Base-by-base conservation (phyloP, 1,140 invertebrate species). In the Amphibalanus amphitrite region DNA sequence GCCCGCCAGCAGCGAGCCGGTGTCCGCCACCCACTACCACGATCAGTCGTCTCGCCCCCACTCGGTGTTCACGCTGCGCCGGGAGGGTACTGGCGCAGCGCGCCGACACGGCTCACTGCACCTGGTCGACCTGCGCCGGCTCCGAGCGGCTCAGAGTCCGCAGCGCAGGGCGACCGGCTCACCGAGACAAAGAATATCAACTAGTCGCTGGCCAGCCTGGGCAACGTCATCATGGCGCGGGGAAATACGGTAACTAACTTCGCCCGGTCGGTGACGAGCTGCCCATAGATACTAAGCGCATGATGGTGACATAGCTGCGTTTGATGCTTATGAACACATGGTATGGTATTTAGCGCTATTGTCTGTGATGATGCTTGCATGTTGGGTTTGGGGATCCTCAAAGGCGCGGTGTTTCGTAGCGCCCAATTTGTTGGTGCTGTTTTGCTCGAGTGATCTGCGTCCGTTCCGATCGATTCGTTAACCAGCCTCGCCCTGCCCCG, bases 121-220 rank as follows among this genome's bases (percentile, higher is more conserved):
- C 83, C 82, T 97, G 69, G 91, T 97, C 0, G 94, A 97, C 79
- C 82, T 96, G 74, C 93, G n/a, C 93, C 69, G 94, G 93, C 25
- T 94, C 91, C 33, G 94, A 97, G 79, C 78, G 86, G 74, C 88
- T 91, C 76, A 87, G 95, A 94, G 79, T 91, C 89, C 1, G 83
- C 83, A 15, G 89, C 91, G 71, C 83, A 87, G 77, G 85, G 84
- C 17, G 82, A 82, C 8, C 83, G 92, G 75, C n/a, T n/a, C n/a
- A n/a, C n/a, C n/a, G n/a, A n/a, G n/a, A n/a, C n/a, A n/a, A n/a
- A n/a, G n/a, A n/a, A 88, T 75, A 95, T 95, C 67, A 95, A 95
- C 77, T 90, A 89, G 75, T 93, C 90, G 38, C 80, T n/a, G n/a
- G n/a, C n/a, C n/a, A n/a, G n/a, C 78, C 82, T 96, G 13, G 90